Base-by-base conservation (phyloP, 2,888 invertebrate species). In the Ptychoptera contaminata region DNA sequence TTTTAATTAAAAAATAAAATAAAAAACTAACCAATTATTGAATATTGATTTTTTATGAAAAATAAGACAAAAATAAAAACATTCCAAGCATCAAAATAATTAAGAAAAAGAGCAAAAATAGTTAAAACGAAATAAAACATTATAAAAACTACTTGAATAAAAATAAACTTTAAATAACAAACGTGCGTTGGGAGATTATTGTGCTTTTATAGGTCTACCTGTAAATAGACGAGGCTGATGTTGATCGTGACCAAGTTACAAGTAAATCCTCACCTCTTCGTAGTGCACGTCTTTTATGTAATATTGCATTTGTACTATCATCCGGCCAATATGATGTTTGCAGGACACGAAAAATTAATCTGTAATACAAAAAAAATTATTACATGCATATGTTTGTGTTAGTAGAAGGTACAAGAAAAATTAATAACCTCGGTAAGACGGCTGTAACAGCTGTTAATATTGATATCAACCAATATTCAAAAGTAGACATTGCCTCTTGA, bases 381-480 rank as follows among this genome's bases (percentile, higher is more conserved):
- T 23, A 5, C 7, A 30, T 40, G n/a, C 9, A 30, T 4, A 30
- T 29, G 34, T n/a, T n/a, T n/a, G n/a, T n/a, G n/a, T n/a, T n/a
- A 34, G 10, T 6, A 8, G 34, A 34, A 34, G 8, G 2, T 4
- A 4, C n/a, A 23, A 30, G 2, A 40, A 9, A 30, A 38, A 40
- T 47, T n/a, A 51, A 55, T 63, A 68, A 90, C 88, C 90, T 81
- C 37, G 92, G 92, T 49, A 87, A 67, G 43, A 90, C 68, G 43
- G 91, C 82, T 39, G 83, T 68, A 31, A 87, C 79, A 16, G 82
- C 75, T 42, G 84, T 77, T 47, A 94, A 64, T 12, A 82, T 53
- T 42, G 90, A 74, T 31, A 83, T 76, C 44, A 88, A 70, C 86
- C 92, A 93, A 70, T 86, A 91, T 16, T 75, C 67, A 4, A 80